These are phyloP conservation scores for Acrossocheilus wenchowensis DNA, from an alignment of 2,797 vertebrate species.

Conservation along the genomic window DNA sequence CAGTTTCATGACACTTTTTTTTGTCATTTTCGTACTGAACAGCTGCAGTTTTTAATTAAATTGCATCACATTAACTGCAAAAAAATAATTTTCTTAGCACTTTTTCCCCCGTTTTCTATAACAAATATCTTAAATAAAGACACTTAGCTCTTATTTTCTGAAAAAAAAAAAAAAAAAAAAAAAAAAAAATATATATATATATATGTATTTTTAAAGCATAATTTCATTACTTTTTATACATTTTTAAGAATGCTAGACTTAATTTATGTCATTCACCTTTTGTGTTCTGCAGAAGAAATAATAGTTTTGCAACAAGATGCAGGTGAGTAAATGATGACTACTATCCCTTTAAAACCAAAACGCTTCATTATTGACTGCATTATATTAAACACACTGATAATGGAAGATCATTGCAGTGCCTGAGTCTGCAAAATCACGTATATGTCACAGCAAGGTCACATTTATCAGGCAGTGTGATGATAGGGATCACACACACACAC, in stretches of 20 bases:
- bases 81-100: too few species aligned
- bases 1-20: neutral
- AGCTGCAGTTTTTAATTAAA: neutral
- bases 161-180: too few species aligned
- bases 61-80: neutral
- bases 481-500: slow-evolving; percentile 17
- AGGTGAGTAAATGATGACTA: too few species aligned
- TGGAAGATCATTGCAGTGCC: slow-evolving; percentile 58
- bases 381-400: slow-evolving; percentile 68
- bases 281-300: neutral
- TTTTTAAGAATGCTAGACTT: too few species aligned
- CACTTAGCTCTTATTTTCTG: too few species aligned
- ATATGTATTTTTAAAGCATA: too few species aligned
- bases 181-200: too few species aligned
- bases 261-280: neutral
- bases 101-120: too few species aligned
- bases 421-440: slow-evolving; percentile 30
- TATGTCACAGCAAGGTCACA: slow-evolving; percentile 44
- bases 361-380: slow-evolving; percentile 71
- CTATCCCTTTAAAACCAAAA: slow-evolving; percentile 56
- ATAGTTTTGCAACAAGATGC: neutral
- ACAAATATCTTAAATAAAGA: too few species aligned
- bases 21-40: neutral
- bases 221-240: too few species aligned
- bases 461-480: slow-evolving; percentile 46